A percentile compares a stretch with the other conserved stretches of the same genome.
phyloP scores from a whole-genome alignment of 92 coral and sea anemone genomes.

The Scolanthus callimorphus region DNA sequence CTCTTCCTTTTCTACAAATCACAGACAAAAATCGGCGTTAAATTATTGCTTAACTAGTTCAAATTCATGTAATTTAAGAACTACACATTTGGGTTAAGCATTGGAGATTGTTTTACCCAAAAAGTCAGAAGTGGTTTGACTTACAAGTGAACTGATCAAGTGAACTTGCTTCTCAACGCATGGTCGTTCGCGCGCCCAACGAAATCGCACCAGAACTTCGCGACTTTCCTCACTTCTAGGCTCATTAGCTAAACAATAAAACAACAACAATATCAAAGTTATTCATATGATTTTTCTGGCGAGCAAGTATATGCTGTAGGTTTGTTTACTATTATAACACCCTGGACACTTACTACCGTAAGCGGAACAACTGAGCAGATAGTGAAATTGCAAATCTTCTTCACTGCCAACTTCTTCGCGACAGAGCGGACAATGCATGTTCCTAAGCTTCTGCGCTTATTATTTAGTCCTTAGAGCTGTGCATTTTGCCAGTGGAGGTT shows the following conservation, averaged over 20 bases:
- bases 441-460: too few relatives aligned
- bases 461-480: too few relatives aligned
- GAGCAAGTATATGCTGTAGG: too few relatives aligned
- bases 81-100: too few relatives aligned
- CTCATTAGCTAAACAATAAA: neutral
- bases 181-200: constrained; percentile 82
- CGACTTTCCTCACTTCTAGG: neutral
- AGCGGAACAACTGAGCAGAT: constrained; percentile 58
- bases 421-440: constrained; percentile 91
- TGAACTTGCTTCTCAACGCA: constrained; percentile 74
- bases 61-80: too few relatives aligned
- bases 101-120: neutral
- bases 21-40: neutral
- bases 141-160: constrained; percentile 86
- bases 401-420: constrained; percentile 51
- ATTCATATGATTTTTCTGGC: too few relatives aligned
- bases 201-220: constrained; percentile 60
- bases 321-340: too few relatives aligned
- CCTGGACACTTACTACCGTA: too few relatives aligned
- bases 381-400: constrained; percentile 75
- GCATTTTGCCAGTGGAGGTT: too few relatives aligned
- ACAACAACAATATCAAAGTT: too few relatives aligned
- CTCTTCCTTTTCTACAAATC: too few relatives aligned
- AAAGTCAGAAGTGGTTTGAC: constrained; percentile 3
- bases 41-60: neutral